Evolutionary conservation across 1,140 invertebrate genomes (phyloP).

Genomic region (Pseudobourletiella spinata): DNA sequence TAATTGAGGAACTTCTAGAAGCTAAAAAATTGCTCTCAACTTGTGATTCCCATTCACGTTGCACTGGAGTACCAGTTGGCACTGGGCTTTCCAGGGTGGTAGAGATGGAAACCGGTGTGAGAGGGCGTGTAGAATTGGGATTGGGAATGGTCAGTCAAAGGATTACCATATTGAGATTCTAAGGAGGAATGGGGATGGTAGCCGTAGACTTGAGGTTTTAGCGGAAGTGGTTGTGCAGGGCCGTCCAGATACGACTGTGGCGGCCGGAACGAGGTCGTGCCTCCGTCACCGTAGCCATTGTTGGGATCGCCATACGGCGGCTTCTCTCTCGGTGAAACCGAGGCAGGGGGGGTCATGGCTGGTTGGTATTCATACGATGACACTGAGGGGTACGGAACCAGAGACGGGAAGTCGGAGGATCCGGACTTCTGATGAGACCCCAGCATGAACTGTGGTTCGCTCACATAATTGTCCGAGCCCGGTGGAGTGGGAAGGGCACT

Average conservation of each 20-base stretch:
- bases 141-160: constrained; percentile 61
- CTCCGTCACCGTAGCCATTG: constrained; percentile 29
- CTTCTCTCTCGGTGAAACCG: constrained; percentile 66
- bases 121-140: constrained; percentile 65
- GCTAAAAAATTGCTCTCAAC: no score
- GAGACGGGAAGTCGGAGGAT: constrained; percentile 36
- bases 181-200: constrained; percentile 46
- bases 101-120: constrained; percentile 74
- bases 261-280: constrained; percentile 31
- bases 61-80: constrained; percentile 67
- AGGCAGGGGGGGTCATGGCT: constrained; percentile 90
- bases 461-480: constrained; percentile 55
- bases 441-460: constrained; percentile 57
- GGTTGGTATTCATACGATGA: constrained; percentile 47
- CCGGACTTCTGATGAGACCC: constrained; percentile 34
- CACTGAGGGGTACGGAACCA: constrained; percentile 25
- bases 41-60: no score
- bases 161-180: constrained; percentile 41
- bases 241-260: constrained; percentile 34
- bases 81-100: constrained; percentile 59
- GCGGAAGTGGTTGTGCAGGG: constrained; percentile 60
- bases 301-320: constrained; percentile 38
- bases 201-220: constrained; percentile 76
- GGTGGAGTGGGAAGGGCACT: constrained; percentile 77
- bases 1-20: no score